Base-by-base conservation (phyloP, 53 echinoderm and acorn worm species). In the Pentamera pediparva region DNA sequence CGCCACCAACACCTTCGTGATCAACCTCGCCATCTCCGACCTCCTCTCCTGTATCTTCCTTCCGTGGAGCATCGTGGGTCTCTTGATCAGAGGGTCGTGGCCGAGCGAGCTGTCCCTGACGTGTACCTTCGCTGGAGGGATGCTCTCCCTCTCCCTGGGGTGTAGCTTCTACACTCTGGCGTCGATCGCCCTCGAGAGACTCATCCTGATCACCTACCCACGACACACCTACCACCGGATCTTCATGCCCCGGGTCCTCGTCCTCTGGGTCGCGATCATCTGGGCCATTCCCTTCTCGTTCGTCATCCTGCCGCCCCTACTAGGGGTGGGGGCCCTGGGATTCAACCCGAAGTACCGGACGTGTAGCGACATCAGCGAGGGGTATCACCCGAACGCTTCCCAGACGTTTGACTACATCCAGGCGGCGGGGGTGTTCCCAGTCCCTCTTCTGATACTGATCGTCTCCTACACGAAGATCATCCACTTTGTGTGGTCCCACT, bases 361-460 rank as follows among this genome's bases (percentile, higher is more conserved):
- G 3, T 71, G 72, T 28, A 71, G 72, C n/a, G 72, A 71, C 34
- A 71, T 71, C 20, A 35, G 35, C 18, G 72, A 6, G 5, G 72
- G 72, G 33, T 71, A 71, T 25, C 72, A 71, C 49, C 52, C 50
- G 1, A 71, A 71, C 13, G 72, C 51, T 4, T 71, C 72, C 7
- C 72, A 71, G 52, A 52, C 12, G 5, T 81, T 78, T 43, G 89
- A 78, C 43, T 55, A 62, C 20, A 78, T 79, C 1, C 70, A 80
- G 33, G 75, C 82, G 4, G 43, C 51, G 6, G 84, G 81, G 0
- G 41, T 65, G n/a, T 78, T 78, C 38, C 82, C 87, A 2, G 39
- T 86, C 35, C 82, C 87, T 0, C 61, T 86, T 4, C 31, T 82
- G 38, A 48, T 82, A 73, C 70, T 86, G 33, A 35, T 86, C 30